phyloP scores from a whole-genome alignment of 2,797 vertebrate species.

The Mallotus villosus region DNA sequence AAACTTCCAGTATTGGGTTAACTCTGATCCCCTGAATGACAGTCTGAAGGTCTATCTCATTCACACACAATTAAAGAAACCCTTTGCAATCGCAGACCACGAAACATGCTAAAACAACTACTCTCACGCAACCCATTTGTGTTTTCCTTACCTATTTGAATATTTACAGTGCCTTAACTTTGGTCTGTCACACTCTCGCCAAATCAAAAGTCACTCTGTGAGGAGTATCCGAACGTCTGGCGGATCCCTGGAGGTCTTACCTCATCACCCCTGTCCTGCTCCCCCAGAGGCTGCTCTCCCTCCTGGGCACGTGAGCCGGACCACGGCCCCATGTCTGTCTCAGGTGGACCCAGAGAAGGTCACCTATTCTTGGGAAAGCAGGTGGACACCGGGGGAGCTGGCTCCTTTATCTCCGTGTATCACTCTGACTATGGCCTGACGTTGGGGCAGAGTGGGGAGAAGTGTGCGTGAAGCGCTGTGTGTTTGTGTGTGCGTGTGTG shows the following conservation, averaged over 20 bases:
- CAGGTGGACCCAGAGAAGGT: background rate
- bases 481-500: background rate
- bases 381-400: conserved; percentile 4
- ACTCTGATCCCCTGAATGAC: no score
- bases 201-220: background rate
- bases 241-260: conserved; percentile 50
- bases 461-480: background rate
- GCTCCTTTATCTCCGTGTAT: background rate
- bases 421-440: conserved; percentile 7
- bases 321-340: conserved; percentile 58
- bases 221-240: background rate
- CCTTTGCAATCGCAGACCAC: background rate
- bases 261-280: conserved; percentile 59
- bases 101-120: background rate
- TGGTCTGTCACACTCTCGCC: background rate
- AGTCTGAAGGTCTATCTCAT: no score
- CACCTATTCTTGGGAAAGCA: conserved; percentile 23
- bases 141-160: background rate
- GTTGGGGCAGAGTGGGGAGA: background rate
- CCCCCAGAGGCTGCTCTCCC: conserved; percentile 40
- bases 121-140: no score
- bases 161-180: background rate
- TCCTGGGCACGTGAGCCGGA: conserved; percentile 56
- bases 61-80: no score
- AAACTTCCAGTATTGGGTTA: background rate